Evolutionary conservation across 2,888 invertebrate species (phyloP).

Genomic region (Calameuta pallipes): DNA sequence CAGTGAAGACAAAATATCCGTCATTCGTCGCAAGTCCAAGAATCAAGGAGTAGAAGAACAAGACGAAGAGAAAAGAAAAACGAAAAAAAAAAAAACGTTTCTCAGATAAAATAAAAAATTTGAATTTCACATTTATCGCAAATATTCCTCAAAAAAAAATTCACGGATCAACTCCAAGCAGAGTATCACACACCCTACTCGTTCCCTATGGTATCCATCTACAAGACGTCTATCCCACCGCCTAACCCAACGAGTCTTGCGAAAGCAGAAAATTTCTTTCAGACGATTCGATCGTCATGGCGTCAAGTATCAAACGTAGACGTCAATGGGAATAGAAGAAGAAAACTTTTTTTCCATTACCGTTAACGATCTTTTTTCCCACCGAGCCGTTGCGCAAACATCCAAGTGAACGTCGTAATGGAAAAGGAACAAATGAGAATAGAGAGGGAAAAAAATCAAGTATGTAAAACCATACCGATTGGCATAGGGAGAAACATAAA

Average conservation of each 20-base stretch:
- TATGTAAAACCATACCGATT: not conserved
- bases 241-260: not conserved
- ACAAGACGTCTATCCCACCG: not conserved
- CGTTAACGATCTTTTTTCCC: conserved; percentile 42
- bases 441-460: conserved; percentile 9
- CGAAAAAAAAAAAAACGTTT: too few species aligned
- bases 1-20: too few species aligned
- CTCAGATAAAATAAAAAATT: too few species aligned
- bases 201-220: not conserved
- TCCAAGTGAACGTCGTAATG: conserved; percentile 5
- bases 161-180: not conserved
- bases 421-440: conserved; percentile 10
- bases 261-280: not conserved
- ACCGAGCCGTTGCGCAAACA: conserved; percentile 16
- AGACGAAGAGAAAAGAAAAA: too few species aligned
- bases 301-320: not conserved
- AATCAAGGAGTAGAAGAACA: too few species aligned
- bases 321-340: not conserved
- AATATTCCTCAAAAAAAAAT: too few species aligned
- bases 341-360: conserved; percentile 32
- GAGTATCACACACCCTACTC: not conserved
- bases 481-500: not conserved
- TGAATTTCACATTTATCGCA: too few species aligned
- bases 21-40: too few species aligned
- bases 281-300: not conserved